Evolutionary conservation across 2,797 vertebrate genomes (phyloP).

Genomic region (Somateria mollissima): DNA sequence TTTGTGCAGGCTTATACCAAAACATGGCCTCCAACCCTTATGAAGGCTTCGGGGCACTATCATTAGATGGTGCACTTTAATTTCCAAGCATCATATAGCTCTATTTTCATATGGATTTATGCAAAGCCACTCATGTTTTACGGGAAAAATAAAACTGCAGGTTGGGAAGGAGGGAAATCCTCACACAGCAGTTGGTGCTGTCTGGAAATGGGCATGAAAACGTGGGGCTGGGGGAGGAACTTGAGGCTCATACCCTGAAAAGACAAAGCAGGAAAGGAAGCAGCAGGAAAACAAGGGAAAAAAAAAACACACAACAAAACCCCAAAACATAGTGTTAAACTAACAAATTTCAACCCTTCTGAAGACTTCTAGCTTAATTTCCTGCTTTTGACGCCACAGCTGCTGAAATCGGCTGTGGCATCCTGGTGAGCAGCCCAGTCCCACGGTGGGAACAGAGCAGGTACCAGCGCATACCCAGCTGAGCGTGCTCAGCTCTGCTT

Average conservation of each 20-base stretch:
- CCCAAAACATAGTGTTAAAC: background rate
- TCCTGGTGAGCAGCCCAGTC: background rate
- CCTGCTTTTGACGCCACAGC: background rate
- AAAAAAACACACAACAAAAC: too few species aligned
- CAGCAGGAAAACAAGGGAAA: background rate
- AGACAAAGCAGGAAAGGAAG: background rate
- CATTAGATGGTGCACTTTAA: background rate
- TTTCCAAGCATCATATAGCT: background rate
- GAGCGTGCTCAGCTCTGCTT: background rate
- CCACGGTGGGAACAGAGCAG: background rate
- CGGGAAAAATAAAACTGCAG: background rate
- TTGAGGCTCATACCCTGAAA: background rate
- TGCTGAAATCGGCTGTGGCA: background rate
- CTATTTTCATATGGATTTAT: slow-evolving; percentile 26
- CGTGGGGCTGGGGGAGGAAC: background rate
- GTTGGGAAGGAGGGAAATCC: background rate
- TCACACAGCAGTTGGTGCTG: background rate
- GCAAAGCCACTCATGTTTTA: background rate
- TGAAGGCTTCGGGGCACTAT: background rate
- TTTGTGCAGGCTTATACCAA: background rate
- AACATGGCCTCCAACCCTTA: background rate
- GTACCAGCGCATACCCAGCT: background rate
- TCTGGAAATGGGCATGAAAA: background rate
- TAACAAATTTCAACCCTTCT: background rate
- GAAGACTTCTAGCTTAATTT: background rate